A percentile compares a stretch with the other conserved stretches of the same genome.
Conservation (phyloP, 1,140 invertebrate genomes). For the Orchestia grillus region DNA sequence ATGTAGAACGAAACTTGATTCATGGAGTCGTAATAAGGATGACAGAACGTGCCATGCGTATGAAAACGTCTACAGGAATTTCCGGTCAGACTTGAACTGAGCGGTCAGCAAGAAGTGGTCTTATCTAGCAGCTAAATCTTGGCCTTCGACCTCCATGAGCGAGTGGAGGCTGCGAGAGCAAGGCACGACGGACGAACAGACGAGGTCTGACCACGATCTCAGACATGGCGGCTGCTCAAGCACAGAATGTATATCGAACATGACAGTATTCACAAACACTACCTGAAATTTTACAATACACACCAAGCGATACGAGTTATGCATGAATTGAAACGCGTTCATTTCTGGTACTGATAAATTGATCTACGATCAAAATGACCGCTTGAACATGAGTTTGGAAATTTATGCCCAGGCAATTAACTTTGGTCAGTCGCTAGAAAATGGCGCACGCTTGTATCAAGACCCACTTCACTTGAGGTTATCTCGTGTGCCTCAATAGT, state of each 20-base stretch:
- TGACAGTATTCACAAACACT: neutral
- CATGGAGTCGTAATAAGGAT: neutral
- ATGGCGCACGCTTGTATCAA: neutral
- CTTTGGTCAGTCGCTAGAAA: neutral
- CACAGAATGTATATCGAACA: neutral
- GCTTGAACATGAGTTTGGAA: neutral
- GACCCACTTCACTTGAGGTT: neutral
- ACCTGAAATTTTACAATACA: neutral
- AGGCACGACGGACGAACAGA: neutral
- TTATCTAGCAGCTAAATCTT: neutral
- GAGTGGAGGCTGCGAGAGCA: neutral
- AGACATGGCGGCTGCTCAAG: neutral
- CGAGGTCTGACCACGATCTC: neutral
- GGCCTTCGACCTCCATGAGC: conserved; percentile 20
- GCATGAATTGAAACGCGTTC: neutral
- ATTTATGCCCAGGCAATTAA: neutral
- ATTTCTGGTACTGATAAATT: neutral
- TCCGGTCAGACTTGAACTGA: conserved; percentile 10
- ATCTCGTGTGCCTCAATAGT: neutral
- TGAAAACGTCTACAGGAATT: conserved; percentile 34
- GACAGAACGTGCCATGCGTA: conserved; percentile 7
- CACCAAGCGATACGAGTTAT: neutral
- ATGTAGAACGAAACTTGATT: neutral
- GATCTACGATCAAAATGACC: neutral
- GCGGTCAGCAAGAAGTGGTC: conserved; percentile 35